phyloP scores from a whole-genome alignment of 2,113 vertebrate species.

The Ceyx margarethae region DNA sequence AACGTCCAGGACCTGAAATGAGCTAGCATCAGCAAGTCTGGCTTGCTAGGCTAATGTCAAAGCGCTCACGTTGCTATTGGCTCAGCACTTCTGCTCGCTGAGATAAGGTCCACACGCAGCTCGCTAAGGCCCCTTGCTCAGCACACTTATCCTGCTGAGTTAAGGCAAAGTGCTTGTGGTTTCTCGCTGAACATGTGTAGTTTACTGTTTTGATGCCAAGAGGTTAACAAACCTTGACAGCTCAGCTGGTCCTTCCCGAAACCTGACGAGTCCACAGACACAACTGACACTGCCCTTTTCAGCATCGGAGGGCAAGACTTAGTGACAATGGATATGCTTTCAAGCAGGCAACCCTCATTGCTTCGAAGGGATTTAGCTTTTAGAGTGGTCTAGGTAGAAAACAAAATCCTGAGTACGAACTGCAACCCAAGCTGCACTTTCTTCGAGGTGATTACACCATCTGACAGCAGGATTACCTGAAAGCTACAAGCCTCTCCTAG shows the following conservation, averaged over 20 bases:
- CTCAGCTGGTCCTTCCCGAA: not conserved
- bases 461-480: not conserved
- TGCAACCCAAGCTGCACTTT: not conserved
- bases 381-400: not conserved
- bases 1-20: not conserved
- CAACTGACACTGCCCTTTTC: not conserved
- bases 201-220: not conserved
- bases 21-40: not conserved
- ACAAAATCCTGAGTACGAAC: not conserved
- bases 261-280: fast-evolving
- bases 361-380: not conserved
- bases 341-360: not conserved
- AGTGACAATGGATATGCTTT: not conserved
- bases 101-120: not conserved
- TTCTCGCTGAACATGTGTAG: not conserved
- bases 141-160: not conserved
- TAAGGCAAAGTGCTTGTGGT: not conserved
- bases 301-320: not conserved
- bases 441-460: not conserved
- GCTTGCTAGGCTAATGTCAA: not conserved
- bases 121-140: not conserved
- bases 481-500: not conserved
- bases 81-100: not conserved
- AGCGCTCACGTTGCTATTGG: fast-evolving
- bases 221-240: not conserved